phyloP scores from a whole-genome alignment of 2,113 vertebrate genomes.

The Oreochromis niloticus region DNA sequence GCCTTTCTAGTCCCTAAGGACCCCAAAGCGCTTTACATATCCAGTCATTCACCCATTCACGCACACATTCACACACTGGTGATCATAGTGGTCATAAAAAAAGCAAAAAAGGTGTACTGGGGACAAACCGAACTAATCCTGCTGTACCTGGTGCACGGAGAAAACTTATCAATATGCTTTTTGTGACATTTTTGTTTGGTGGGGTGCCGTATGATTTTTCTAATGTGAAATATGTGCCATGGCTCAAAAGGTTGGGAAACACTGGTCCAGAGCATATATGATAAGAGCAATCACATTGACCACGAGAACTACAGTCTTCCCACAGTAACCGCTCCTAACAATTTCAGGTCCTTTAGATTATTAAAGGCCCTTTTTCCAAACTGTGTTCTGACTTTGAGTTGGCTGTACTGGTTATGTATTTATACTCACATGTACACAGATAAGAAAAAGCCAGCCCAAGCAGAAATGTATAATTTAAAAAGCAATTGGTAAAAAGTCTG shows the following conservation, averaged over 20 bases:
- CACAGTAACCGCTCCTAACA: neutral
- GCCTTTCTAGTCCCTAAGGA: too few relatives aligned
- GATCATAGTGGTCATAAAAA: neutral
- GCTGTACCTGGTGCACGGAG: neutral
- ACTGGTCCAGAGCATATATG: neutral
- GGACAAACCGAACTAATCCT: neutral
- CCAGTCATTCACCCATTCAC: too few relatives aligned
- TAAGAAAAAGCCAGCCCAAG: neutral
- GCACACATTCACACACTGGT: too few relatives aligned
- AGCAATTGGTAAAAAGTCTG: neutral
- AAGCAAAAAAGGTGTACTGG: neutral
- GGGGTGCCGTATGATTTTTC: neutral
- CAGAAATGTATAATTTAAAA: neutral
- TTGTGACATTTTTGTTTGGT: neutral
- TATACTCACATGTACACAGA: neutral
- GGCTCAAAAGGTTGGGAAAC: neutral
- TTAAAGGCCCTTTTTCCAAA: neutral
- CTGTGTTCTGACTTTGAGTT: neutral
- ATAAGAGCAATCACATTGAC: neutral
- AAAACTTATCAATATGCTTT: neutral
- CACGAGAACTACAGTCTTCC: neutral
- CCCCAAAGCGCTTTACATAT: too few relatives aligned
- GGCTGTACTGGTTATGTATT: neutral
- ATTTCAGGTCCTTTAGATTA: neutral
- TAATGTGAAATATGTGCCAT: neutral